Conservation (phyloP, 2,888 invertebrate genomes). For the Cantharis rustica region DNA sequence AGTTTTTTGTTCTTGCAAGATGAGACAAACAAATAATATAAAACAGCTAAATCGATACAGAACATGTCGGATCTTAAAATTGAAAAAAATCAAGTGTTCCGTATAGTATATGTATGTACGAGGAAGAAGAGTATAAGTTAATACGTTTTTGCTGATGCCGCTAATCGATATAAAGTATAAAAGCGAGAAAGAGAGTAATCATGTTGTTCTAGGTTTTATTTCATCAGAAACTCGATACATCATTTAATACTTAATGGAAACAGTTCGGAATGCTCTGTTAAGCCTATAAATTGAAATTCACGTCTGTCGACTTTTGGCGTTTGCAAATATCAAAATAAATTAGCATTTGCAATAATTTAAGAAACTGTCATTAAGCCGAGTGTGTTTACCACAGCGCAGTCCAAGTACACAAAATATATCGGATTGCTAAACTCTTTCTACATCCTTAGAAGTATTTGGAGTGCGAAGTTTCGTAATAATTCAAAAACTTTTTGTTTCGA, state of each 20-base stretch:
- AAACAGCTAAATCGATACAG: neutral
- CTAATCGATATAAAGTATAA: conserved; percentile 4
- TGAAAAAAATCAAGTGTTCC: neutral
- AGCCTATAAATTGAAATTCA: conserved; percentile 5
- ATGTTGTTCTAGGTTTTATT: conserved; percentile 7
- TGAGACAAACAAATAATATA: neutral
- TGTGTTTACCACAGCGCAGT: neutral
- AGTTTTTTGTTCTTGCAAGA: neutral
- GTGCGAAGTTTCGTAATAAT: neutral
- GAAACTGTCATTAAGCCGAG: neutral
- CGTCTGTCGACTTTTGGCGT: neutral
- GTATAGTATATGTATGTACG: too few relatives aligned
- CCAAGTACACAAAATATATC: neutral
- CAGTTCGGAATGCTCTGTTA: neutral
- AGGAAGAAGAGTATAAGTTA: neutral
- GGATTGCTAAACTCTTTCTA: neutral
- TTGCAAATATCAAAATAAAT: neutral
- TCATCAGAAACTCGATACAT: conserved; percentile 2
- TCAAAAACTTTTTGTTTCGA: neutral
- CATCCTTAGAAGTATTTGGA: neutral
- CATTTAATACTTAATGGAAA: conserved; percentile 8
- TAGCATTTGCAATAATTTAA: neutral
- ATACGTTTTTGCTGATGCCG: neutral
- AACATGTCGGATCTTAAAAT: neutral
- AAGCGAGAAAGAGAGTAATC: conserved; percentile 4